Evolutionary conservation across 2,113 vertebrate genomes (phyloP).

Genomic region (Engraulis encrasicolus): DNA sequence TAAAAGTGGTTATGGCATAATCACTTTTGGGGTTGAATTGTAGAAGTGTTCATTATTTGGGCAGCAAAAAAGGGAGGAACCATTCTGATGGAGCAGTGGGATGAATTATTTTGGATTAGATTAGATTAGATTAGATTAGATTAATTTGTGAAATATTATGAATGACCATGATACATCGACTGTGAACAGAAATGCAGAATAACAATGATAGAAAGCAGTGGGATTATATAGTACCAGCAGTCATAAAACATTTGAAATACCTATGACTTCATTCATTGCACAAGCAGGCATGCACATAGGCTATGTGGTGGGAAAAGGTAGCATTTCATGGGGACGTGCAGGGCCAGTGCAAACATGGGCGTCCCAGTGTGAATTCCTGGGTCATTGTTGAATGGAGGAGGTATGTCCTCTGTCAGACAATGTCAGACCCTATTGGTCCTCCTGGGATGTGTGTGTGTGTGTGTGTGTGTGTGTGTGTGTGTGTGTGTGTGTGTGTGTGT

Average conservation of each 20-base stretch:
- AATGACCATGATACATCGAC: no score
- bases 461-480: not conserved
- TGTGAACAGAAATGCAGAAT: no score
- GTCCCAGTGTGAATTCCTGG: not conserved
- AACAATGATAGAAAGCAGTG: no score
- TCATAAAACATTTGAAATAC: no score
- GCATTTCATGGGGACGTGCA: not conserved
- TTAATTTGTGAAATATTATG: no score
- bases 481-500: not conserved
- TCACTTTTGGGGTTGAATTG: not conserved
- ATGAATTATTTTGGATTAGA: not conserved
- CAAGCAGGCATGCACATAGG: no score
- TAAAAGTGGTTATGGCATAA: not conserved
- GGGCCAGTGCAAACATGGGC: not conserved
- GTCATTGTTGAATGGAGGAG: slow-evolving; percentile 4
- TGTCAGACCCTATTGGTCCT: not conserved
- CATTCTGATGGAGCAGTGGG: not conserved
- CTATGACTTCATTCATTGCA: no score
- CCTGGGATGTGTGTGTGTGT: not conserved
- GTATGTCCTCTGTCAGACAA: slow-evolving; percentile 2
- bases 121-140: no score
- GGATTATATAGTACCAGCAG: no score
- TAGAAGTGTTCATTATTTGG: not conserved
- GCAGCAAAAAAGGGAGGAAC: not conserved
- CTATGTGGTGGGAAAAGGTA: not conserved